Base-by-base conservation (phyloP, 2,888 invertebrate species). In the Dasypolia templi region DNA sequence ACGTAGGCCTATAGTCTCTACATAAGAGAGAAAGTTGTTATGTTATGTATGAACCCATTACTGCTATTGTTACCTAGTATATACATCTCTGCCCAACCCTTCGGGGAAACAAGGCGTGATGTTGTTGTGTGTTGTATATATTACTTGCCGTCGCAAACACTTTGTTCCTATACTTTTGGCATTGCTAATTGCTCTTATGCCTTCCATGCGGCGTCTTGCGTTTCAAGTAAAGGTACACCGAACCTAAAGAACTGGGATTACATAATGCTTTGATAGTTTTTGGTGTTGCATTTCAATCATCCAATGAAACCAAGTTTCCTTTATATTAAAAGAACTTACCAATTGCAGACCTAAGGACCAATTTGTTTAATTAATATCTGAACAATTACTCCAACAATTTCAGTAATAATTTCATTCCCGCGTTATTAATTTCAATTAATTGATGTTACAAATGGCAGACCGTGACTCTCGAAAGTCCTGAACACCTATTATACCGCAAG, bases 341-440 rank as follows among this genome's bases (percentile, higher is more conserved):
- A 46, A 64, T 64, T 61, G 14, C 22, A 19, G 7, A 49, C 7
- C 1, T n/a, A 42, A 56, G 11, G 59, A 51, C 4, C 29, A 62
- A 35, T 72, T 72, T 51, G 42, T 22, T 51, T 49, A 17, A 14
- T 46, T 46, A 35, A 58, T 53, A n/a, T 66, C 19, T 39, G 32
- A 19, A 51, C 39, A 66, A 72, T 56, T 22, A 77, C n/a, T 55
- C 19, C 26, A 53, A 14, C 6, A 64, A 77, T 35, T 61, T 65
- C 17, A 70, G 62, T 39, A 66, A 79, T 70, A 82, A 81, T 66
- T 70, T 67, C 22, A 67, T 53, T 56, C 70, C 49, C 55, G 12
- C 61, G 17, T 56, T 68, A 79, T 83, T 83, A 79, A 73, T 73
- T 82, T 65, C 55, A 58, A 71, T 63, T 71, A 79, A 79, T 72